A percentile compares a stretch with the other conserved stretches of the same genome.
phyloP scores from a whole-genome alignment of 1,140 invertebrate species.

The Pomacea maculata region DNA sequence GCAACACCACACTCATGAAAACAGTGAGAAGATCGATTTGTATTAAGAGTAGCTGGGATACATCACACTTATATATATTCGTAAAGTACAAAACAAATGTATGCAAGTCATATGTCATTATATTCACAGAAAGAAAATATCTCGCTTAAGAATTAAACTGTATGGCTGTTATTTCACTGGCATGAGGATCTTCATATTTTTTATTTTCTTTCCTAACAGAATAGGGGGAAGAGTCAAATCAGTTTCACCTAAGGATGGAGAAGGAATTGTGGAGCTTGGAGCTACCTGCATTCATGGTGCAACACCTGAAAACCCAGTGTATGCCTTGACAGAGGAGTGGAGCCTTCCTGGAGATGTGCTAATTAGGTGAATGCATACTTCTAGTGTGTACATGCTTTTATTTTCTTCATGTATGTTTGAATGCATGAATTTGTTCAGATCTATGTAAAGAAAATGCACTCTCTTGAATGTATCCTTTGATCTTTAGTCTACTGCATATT shows the following conservation, averaged over 20 bases:
- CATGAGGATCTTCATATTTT: no score
- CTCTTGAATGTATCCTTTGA: background rate
- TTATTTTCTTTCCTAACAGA: slow-evolving; percentile 48
- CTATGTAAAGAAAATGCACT: background rate
- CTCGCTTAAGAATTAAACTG: no score
- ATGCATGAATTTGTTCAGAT: background rate
- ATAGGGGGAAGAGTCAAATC: slow-evolving; percentile 77
- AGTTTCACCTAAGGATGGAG: slow-evolving; percentile 35
- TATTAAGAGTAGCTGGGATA: no score
- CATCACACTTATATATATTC: no score
- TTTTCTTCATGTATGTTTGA: background rate
- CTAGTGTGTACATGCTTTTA: background rate
- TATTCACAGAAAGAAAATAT: no score
- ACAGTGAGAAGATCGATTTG: no score
- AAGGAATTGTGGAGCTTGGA: slow-evolving; percentile 73
- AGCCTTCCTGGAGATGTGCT: slow-evolving; percentile 24
- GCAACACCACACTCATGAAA: no score
- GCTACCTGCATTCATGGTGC: slow-evolving; percentile 91
- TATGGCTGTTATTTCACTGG: no score
- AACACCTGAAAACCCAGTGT: slow-evolving; percentile 53
- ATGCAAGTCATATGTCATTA: no score
- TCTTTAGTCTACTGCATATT: background rate
- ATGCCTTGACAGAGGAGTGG: slow-evolving; percentile 36
- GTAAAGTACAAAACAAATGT: no score
- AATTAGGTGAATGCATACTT: slow-evolving; percentile 21